Base-by-base conservation (phyloP, 2,797 vertebrate species). In the Tadarida brasiliensis region DNA sequence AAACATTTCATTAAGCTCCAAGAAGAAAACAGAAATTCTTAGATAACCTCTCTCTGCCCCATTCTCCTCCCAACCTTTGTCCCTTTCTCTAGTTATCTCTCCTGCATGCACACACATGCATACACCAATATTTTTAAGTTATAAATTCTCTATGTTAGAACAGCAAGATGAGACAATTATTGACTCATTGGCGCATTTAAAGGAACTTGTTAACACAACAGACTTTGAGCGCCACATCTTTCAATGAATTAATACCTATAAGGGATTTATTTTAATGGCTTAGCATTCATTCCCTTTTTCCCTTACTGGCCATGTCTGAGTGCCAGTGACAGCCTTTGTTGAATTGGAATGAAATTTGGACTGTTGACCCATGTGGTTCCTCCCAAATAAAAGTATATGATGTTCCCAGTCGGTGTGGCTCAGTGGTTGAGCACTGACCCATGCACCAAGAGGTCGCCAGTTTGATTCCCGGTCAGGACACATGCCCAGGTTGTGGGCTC, bases 21-120 rank as follows among this genome's bases (percentile, higher is more conserved):
- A 44, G 39, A 5, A 44, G 39, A 44, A 44, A 44, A 44, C 39
- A 44, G 39, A 44, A 70, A 59, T 35, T 70, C 12, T 83, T 85
- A 61, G 35, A 56, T 35, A 68, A 68, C 16, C 30, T 35, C 1
- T 59, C 1, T 67, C 8, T 81, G 49, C 51, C 3, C 0, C 7
- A 6, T 20, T 33, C 10, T 4, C 2, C 3, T 17, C 9, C 9
- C 15, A 47, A 49, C 0, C 1, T 1, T 14, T 26, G 1, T 70
- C 15, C 80, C n/a, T 80, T 65, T 85, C 39, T 15, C 11, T 33
- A 22, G 7, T 88, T 39, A 3, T 71, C 15, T 63, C 61, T 80
- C n/a, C 39, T 24, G 30, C 5, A 26, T 3, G 30, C 15, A 20
- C 7, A 74, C 5, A 33, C 26, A 44, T 63, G 59, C 2, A 24